Conservation (phyloP, 1,140 invertebrate species). For the Zaprionus ornatus region DNA sequence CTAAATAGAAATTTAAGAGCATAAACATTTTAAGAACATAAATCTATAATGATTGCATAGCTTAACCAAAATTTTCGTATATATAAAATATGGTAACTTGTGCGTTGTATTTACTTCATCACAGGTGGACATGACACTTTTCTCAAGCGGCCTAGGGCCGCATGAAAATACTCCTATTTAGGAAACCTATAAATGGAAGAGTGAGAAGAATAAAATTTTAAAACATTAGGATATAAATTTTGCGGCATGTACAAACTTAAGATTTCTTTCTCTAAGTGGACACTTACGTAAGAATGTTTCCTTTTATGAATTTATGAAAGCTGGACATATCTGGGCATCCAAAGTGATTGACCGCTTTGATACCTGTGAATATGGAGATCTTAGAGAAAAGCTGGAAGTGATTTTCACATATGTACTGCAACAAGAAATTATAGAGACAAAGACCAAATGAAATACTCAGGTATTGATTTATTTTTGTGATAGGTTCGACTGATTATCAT, state of each 20-base stretch:
- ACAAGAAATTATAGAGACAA: constrained; percentile 48
- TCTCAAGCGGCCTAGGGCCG: constrained; percentile 97
- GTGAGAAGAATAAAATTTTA: no score
- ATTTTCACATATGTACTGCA: constrained; percentile 99
- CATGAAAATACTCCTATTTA: constrained; percentile 99
- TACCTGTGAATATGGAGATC: constrained; percentile 97
- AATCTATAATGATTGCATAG: neutral
- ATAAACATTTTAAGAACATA: no score
- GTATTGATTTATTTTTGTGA: no score
- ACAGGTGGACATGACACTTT: constrained; percentile 97
- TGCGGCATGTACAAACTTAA: neutral
- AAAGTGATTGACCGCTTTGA: constrained; percentile 99
- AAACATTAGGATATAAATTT: no score
- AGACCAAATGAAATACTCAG: neutral
- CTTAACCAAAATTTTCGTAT: constrained; percentile 98
- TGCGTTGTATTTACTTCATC: constrained; percentile 97
- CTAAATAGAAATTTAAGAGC: no score
- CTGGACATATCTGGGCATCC: constrained; percentile 98
- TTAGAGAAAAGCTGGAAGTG: constrained; percentile 98
- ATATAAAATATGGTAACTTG: constrained; percentile 97
- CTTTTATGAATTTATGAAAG: constrained; percentile 98
- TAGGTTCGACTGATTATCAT: constrained; percentile 93
- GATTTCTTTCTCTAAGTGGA: neutral
- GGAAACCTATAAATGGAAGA: constrained; percentile 89
- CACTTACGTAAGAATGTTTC: constrained; percentile 97